Evolutionary conservation across 2,888 invertebrate species (phyloP).

Genomic region (Drosophila rubida): DNA sequence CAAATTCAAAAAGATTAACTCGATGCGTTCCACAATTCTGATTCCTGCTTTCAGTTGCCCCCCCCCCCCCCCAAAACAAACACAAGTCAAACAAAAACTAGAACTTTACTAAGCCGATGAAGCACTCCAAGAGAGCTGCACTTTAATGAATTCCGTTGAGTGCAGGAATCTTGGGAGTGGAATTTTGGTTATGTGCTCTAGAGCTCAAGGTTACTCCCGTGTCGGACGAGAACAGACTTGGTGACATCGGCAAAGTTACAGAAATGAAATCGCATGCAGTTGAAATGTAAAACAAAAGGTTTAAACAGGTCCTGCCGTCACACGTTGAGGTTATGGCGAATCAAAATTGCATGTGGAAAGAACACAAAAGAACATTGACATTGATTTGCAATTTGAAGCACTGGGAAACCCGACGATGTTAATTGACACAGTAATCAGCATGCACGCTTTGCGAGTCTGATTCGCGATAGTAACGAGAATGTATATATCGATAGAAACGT

Average conservation of each 20-base stretch:
- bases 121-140: too few relatives aligned
- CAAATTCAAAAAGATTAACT: not conserved
- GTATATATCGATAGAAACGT: not conserved
- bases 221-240: too few relatives aligned
- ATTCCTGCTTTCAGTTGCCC: not conserved
- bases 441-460: conserved; percentile 32
- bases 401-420: conserved; percentile 26
- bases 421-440: conserved; percentile 31
- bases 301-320: not conserved
- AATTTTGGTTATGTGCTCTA: too few relatives aligned
- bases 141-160: too few relatives aligned
- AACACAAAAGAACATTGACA: conserved; percentile 5
- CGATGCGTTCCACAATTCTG: not conserved
- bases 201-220: too few relatives aligned
- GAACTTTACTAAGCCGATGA: too few relatives aligned
- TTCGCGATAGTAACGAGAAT: conserved; percentile 21
- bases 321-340: conserved; percentile 1
- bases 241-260: not conserved
- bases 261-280: conserved; percentile 4
- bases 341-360: conserved; percentile 9
- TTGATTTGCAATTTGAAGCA: conserved; percentile 11
- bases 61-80: too few relatives aligned
- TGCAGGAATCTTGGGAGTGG: too few relatives aligned
- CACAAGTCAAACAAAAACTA: too few relatives aligned
- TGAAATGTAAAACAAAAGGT: not conserved